Base-by-base conservation (phyloP, 53 echinoderm and acorn worm genomes). In the Echinarachnius parma region DNA sequence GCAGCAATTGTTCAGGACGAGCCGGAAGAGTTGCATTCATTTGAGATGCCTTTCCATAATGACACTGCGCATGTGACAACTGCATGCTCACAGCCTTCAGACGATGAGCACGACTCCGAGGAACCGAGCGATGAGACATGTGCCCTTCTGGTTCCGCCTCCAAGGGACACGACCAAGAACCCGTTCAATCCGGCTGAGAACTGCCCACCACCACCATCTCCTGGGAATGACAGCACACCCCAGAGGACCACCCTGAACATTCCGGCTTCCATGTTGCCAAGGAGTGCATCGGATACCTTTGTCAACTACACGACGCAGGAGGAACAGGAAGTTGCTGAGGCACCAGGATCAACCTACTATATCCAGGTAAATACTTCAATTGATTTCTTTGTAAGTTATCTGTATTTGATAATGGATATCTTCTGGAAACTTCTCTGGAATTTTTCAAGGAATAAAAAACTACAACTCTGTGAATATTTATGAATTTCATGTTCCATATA, bases 261-360 rank as follows among this genome's bases (percentile, higher is more conserved):
- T 42, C 92, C 92, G 5, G 80, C 92, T 0, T 78, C 92, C 27
- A 78, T 75, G 44, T 52, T 98, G 34, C 91, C 98, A 14, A 62
- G 98, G 23, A 98, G 98, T 60, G 85, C 91, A 23, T 98, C 98
- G 4, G 98, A 98, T 62, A 92, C 98, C 33, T 91, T 98, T 47
- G 92, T 98, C 27, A 92, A 98, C 62, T 98, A 98, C 75, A 83
- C 82, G 9, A 85, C 91, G 1, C 79, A 85, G 18, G 87, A 87
- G 48, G 86, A 88, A 53, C 88, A 92, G 59, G 98, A 92, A 82
- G 83, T 88, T 3, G 80, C 91, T 4, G 98, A 98, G 60, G 98
- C 92, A 13, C 82, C 92, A 0, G 98, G 96, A 5, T 87, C 98
- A 0, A 91, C 98, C 2, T 91, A 98, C 77, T 98, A 98, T 61